Conservation (phyloP, 2,113 vertebrate genomes). For the Scalopus aquaticus region DNA sequence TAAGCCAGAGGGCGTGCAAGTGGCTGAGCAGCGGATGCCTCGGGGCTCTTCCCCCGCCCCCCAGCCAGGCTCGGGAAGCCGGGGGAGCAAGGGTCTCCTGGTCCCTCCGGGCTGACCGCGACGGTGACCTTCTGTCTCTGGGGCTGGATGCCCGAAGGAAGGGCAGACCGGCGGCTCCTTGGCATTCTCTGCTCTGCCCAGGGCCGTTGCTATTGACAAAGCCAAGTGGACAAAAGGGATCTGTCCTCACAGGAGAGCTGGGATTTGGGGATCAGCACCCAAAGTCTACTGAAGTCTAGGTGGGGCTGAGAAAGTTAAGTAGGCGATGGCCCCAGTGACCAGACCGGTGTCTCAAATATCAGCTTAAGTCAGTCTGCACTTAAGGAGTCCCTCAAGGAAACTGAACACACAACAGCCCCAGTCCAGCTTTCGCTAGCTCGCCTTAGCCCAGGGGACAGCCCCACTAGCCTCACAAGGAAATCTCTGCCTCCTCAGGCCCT, state of each 20-base stretch:
- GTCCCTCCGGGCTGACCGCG: background rate
- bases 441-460: background rate
- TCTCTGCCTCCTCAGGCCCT: background rate
- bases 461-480: background rate
- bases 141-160: background rate
- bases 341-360: too few species aligned
- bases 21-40: too few species aligned
- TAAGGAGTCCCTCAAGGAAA: background rate
- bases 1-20: too few species aligned
- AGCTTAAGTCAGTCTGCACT: background rate
- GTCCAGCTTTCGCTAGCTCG: too few species aligned
- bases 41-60: background rate
- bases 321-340: background rate
- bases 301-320: background rate
- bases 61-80: background rate
- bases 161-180: background rate
- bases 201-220: background rate
- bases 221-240: background rate
- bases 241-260: background rate
- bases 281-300: background rate
- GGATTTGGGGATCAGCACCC: background rate
- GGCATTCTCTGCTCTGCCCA: background rate
- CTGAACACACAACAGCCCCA: too few species aligned
- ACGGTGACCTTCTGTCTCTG: background rate
- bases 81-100: background rate